These are phyloP conservation scores for Lanistes nyassanus DNA, from an alignment of 1,140 invertebrate genomes.

Conservation along the genomic window DNA sequence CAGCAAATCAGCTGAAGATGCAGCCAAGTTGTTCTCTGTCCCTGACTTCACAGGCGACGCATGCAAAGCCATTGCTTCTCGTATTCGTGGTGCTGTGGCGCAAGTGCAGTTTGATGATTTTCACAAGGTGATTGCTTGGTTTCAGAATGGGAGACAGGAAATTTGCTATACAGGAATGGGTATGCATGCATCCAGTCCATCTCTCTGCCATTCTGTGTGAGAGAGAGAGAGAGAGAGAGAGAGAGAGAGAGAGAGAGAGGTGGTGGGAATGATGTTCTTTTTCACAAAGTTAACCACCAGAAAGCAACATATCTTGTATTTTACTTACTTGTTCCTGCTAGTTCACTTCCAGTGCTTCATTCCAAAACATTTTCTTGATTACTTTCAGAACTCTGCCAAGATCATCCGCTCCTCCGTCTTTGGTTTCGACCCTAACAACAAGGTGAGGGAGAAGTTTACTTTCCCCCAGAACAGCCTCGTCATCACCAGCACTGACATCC, in stretches of 20 bases:
- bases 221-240: no score
- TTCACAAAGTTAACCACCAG: no score
- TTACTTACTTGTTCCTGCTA: no score
- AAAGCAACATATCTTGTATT: no score
- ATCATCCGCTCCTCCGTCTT: slow-evolving; percentile 70
- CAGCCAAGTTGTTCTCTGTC: slow-evolving; percentile 69
- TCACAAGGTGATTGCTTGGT: slow-evolving; percentile 65
- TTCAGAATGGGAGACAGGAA: no score
- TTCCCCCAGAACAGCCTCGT: slow-evolving; percentile 70
- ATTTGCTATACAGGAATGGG: no score
- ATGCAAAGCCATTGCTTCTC: slow-evolving; percentile 71
- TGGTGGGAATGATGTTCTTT: no score
- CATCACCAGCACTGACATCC: slow-evolving; percentile 71
- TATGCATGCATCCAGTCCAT: no score
- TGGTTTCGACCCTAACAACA: slow-evolving; percentile 68
- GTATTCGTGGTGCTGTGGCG: slow-evolving; percentile 70
- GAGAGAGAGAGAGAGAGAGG: no score
- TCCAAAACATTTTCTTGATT: no score
- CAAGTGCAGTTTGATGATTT: slow-evolving; percentile 71
- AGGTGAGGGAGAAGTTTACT: slow-evolving; percentile 64
- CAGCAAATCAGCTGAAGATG: slow-evolving; percentile 56
- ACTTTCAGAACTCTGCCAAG: slow-evolving; percentile 68
- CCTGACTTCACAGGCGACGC: slow-evolving; percentile 72
- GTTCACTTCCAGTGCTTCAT: no score
- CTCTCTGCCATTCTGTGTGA: no score